A percentile compares a stretch with the other conserved stretches of the same genome.
These are phyloP conservation scores for Tamias sibiricus DNA, from an alignment of 2,113 vertebrate genomes.

Conservation along the genomic window DNA sequence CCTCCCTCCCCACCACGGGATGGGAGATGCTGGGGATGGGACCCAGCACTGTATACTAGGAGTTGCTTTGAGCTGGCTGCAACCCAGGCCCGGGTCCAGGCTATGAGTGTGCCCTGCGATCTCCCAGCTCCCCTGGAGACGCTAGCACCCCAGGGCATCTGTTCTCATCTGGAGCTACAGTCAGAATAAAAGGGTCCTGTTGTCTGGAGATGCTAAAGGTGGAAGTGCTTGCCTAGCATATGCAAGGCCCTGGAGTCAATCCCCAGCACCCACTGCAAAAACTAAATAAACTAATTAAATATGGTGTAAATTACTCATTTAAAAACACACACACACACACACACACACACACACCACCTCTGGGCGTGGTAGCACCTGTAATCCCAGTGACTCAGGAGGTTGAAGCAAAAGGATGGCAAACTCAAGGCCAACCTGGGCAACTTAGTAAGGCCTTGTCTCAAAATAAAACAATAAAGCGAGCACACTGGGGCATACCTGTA, in stretches of 20 bases:
- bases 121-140: too few relatives aligned
- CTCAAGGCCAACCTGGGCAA: neutral
- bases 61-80: neutral
- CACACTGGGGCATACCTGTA: neutral
- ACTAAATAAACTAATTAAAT: neutral
- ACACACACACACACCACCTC: neutral
- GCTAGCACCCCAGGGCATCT: neutral
- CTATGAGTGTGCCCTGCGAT: accelerated
- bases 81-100: neutral
- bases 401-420: neutral
- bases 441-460: neutral
- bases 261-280: neutral
- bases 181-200: neutral
- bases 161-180: neutral
- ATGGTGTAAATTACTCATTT: neutral
- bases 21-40: too few relatives aligned
- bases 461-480: too few relatives aligned
- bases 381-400: neutral
- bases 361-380: neutral
- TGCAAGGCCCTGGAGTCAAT: neutral
- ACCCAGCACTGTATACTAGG: too few relatives aligned
- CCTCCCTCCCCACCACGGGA: too few relatives aligned
- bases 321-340: too few relatives aligned
- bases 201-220: neutral
- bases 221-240: neutral